Evolutionary conservation across 1,140 invertebrate genomes (phyloP).

Genomic region (Lerema accius): DNA sequence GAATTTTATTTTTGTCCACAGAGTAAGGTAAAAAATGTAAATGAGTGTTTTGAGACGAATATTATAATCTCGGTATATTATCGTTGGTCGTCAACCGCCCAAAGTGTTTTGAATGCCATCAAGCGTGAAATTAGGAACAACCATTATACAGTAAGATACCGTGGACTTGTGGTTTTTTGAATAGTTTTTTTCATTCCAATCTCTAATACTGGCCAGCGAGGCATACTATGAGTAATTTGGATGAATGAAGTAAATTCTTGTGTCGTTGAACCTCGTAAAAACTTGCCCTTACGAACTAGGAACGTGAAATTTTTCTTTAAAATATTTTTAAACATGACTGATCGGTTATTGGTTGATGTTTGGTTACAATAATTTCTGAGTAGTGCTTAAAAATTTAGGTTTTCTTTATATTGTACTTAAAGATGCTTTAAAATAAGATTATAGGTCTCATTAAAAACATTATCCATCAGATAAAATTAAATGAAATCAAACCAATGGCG

Average conservation of each 20-base stretch:
- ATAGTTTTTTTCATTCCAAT: conserved; percentile 6
- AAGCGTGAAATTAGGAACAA: conserved; percentile 56
- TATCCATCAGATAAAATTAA: too few species aligned
- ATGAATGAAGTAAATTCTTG: conserved; percentile 17
- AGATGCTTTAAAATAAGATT: too few species aligned
- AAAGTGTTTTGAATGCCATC: conserved; percentile 46
- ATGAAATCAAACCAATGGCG: too few species aligned
- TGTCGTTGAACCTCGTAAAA: conserved; percentile 4
- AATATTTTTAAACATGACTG: too few species aligned
- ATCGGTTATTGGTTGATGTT: too few species aligned
- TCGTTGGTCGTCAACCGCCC: conserved; percentile 11
- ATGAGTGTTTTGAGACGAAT: neutral
- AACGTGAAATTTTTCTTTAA: too few species aligned
- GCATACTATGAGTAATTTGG: conserved; percentile 22
- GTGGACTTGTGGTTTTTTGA: conserved; percentile 40
- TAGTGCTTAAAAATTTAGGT: too few species aligned
- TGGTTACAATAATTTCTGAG: too few species aligned
- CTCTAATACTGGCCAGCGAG: neutral
- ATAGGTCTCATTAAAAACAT: too few species aligned
- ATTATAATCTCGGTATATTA: conserved; percentile 8
- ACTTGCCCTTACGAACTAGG: neutral
- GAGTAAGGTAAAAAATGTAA: conserved; percentile 1
- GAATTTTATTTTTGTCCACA: neutral
- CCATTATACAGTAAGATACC: conserved; percentile 37
- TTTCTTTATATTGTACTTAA: too few species aligned